Base-by-base conservation (phyloP, 2,888 invertebrate genomes). In the Celastrina argiolus region DNA sequence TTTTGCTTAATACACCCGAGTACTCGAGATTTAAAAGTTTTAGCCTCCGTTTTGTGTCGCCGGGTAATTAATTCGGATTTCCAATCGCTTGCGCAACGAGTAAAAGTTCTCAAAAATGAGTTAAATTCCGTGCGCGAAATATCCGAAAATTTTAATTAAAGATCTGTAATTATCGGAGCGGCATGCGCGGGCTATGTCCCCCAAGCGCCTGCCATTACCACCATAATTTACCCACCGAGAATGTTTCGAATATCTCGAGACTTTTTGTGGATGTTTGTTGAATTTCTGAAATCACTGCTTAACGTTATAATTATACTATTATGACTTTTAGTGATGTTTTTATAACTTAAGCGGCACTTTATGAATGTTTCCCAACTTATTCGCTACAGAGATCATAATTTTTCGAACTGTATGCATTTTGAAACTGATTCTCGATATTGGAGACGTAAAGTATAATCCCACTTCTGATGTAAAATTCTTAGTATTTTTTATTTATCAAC, bases 71-170 rank as follows among this genome's bases (percentile, higher is more conserved):
- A 51, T 18, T 22, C 61, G 39, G 18, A 39, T 61, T 61, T 61
- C 39, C 36, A 61, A 61, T 59, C 18, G 28, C 7, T 65, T 58
- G 39, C 65, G 41, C 41, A 65, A 58, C 65, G 56, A 69, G 66
- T 68, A 67, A 65, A 69, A 70, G 67, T 69, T 67, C 66, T 65
- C 63, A 67, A 70, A 71, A 69, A 69, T 67, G 66, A 67, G 67
- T 71, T 68, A 66, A 71, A 70, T 69, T 71, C 68, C 69, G 71
- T 64, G 63, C 28, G 68, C 69, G 66, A 68, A 73, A 70, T 69
- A 73, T 72, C 71, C 70, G 69, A 73, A 72, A 72, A 71, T 73
- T 73, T 72, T 72, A 72, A 72, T 72, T 72, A 71, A 73, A 71
- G 69, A 72, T 72, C 71, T 68, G 70, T 73, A 73, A 74, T 73